A percentile compares a stretch with the other conserved stretches of the same genome.
Evolutionary conservation across 2,888 invertebrate genomes (phyloP).

Genomic region (Pandemis corylana): DNA sequence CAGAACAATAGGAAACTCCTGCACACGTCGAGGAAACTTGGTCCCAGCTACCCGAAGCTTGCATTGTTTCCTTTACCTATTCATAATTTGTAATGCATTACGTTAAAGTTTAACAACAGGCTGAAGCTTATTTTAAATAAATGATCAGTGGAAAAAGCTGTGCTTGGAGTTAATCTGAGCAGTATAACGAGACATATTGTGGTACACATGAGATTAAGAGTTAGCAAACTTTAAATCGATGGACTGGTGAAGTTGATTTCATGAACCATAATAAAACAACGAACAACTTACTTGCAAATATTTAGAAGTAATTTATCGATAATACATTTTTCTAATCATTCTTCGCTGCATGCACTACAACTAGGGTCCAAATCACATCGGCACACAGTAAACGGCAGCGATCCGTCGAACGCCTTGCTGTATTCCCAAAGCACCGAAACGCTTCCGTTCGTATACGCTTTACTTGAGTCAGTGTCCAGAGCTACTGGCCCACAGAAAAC

Average conservation of each 20-base stretch:
- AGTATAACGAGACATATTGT: not conserved
- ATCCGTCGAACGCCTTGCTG: conserved; percentile 68
- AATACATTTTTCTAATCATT: conserved; percentile 26
- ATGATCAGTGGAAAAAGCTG: not conserved
- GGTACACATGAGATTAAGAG: no score
- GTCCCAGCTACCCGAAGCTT: conserved; percentile 9
- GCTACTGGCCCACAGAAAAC: conserved; percentile 64
- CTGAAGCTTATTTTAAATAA: not conserved
- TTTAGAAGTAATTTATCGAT: not conserved
- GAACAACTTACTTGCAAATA: not conserved
- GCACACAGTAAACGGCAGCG: conserved; percentile 62
- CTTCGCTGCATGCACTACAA: conserved; percentile 59
- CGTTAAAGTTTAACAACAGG: not conserved
- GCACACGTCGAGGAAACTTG: conserved; percentile 36
- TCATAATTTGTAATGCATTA: conserved; percentile 16
- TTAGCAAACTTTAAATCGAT: not conserved
- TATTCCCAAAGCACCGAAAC: conserved; percentile 69
- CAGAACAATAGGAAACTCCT: conserved; percentile 29
- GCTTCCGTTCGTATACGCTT: conserved; percentile 57
- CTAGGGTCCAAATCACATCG: conserved; percentile 65
- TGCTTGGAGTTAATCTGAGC: not conserved
- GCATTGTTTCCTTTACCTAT: conserved; percentile 33
- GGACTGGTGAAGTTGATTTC: not conserved
- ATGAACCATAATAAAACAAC: not conserved
- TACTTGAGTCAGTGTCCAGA: conserved; percentile 53